Percentiles rank a stretch among this genome's conserved stretches.
These are phyloP conservation scores for Tachuris rubrigastra DNA, from an alignment of 2,113 vertebrate species.

Conservation along the genomic window DNA sequence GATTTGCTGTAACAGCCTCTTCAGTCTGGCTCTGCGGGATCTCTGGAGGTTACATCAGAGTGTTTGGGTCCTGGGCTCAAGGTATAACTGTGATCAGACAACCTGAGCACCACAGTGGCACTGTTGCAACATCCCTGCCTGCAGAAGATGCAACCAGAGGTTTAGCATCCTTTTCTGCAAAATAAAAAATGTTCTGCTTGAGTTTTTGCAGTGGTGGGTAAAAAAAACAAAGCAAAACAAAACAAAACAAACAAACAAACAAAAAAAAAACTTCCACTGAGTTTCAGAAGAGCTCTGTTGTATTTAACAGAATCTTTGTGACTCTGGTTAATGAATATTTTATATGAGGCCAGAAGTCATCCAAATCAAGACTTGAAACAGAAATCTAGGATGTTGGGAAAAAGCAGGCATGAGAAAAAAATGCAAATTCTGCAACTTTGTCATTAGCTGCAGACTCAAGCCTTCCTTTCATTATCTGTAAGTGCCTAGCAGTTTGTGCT, in stretches of 20 bases:
- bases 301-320: background rate
- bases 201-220: background rate
- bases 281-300: background rate
- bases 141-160: background rate
- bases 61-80: background rate
- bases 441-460: conserved; percentile 1
- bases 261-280: background rate
- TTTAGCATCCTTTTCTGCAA: background rate
- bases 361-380: background rate
- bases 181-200: background rate
- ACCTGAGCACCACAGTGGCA: background rate
- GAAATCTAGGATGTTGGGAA: background rate
- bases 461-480: conserved; percentile 23
- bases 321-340: conserved; percentile 17
- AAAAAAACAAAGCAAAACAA: background rate
- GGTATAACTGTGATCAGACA: fast-evolving
- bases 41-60: background rate
- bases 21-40: background rate
- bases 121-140: background rate
- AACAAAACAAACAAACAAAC: background rate
- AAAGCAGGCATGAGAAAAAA: background rate
- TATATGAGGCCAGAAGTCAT: background rate
- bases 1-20: background rate
- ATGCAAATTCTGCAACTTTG: background rate
- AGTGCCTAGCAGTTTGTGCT: background rate